Evolutionary conservation across 2,113 vertebrate genomes (phyloP), one percentile per base, ranked within the genome.

Genomic region (Hemibagrus wyckioides): DNA sequence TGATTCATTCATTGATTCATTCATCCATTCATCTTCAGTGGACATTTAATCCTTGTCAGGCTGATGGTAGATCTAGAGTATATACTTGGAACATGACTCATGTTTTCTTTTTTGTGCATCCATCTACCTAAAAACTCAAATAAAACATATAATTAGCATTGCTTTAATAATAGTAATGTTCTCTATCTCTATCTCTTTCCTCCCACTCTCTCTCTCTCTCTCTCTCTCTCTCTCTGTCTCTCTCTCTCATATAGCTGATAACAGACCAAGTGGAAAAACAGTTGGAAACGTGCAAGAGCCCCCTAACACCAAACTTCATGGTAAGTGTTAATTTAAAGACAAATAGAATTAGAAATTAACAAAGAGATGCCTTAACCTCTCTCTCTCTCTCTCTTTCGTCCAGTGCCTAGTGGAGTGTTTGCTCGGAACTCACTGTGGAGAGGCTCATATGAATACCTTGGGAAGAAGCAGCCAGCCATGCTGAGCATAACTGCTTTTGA

Each of bases 401-500:
- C 83, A 99, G 98, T 99, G 88, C 98, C 98, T 21, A 94, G 94
- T 10, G 97, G 97, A 8, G 97, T 99, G 10, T 99, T 99, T 85
- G 96, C 97, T 1, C 97, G 97, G 93, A 98, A 99, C 88, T 98
- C 97, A 85, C 95, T 99, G 1, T 99, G 98, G 98, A 97, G 97
- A 91, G 98, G 98, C 75, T 98, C 98, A 65, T 99, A 99, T 0
- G 98, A 99, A 90, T 99, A 99, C 93, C 90, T 99, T 91, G 98
- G 97, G 39, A 99, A 98, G 91, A 99, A 98, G 95, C 98, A 99
- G 93, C 97, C 98, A 0, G 97, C 97, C 25, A 98, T 99, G 97
- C 95, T 99, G 50, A 97, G 96, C 85, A 97, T 99, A 91, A 99
- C 96, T 28, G 94, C 95, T 91, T 99, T 98, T 30, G 97, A 99